Evolutionary conservation across 2,888 invertebrate genomes (phyloP).

Genomic region (Hymenopus coronatus): DNA sequence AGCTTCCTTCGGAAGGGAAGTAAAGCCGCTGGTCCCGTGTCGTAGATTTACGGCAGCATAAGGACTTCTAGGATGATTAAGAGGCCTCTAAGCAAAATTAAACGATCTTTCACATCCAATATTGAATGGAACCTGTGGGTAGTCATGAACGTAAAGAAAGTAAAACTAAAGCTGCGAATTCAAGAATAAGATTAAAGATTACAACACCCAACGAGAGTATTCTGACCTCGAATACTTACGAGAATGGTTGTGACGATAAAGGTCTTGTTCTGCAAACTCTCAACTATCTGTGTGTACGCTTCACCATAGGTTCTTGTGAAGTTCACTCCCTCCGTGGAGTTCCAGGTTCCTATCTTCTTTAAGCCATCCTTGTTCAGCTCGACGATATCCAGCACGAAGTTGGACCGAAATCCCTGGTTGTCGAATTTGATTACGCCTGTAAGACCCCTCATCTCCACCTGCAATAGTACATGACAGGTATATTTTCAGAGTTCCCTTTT

Average conservation of each 20-base stretch:
- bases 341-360: constrained; percentile 84
- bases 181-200: no score
- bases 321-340: constrained; percentile 82
- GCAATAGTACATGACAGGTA: constrained; percentile 32
- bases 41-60: no score
- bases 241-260: constrained; percentile 86
- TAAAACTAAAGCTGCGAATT: no score
- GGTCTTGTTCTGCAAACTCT: constrained; percentile 88
- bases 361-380: constrained; percentile 82
- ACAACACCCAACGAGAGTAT: no score
- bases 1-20: no score
- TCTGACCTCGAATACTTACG: constrained; percentile 56
- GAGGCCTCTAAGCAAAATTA: no score
- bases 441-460: constrained; percentile 91
- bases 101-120: no score
- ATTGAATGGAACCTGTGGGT: no score
- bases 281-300: constrained; percentile 82
- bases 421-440: constrained; percentile 93
- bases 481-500: background rate
- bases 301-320: constrained; percentile 84
- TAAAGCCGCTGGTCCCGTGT: no score
- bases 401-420: constrained; percentile 87
- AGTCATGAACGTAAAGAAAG: no score
- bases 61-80: no score
- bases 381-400: constrained; percentile 88